Conservation (phyloP, 30 jellyfish, hydroid and myxozoan species). For the Aurelia aurita complex sp. Pacific region DNA sequence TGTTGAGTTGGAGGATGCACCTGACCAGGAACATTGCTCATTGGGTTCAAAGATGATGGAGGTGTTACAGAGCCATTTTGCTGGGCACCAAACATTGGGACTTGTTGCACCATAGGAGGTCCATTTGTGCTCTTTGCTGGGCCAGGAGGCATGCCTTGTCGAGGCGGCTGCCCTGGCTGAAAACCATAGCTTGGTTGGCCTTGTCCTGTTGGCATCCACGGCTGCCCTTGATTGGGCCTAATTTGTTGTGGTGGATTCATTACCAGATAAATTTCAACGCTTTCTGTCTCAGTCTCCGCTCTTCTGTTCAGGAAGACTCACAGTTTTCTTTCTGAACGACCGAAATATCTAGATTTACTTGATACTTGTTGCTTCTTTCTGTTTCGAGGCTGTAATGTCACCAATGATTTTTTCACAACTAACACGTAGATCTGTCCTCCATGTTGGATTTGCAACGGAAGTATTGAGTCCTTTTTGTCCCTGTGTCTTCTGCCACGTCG, state of each 20-base stretch:
- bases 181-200: slow-evolving; percentile 8
- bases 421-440: slow-evolving; percentile 49
- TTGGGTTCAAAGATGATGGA: slow-evolving; percentile 61
- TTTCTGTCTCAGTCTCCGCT: too few relatives aligned
- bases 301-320: too few relatives aligned
- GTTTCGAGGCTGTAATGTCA: too few relatives aligned
- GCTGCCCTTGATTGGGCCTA: slow-evolving; percentile 62
- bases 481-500: slow-evolving; percentile 87
- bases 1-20: slow-evolving; percentile 31
- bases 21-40: slow-evolving; percentile 21
- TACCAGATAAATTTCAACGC: too few relatives aligned
- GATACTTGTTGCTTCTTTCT: too few relatives aligned
- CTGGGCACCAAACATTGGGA: slow-evolving; percentile 58
- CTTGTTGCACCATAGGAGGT: slow-evolving; percentile 32
- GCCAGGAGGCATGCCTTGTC: slow-evolving; percentile 25
- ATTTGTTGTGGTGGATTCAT: slow-evolving; percentile 46
- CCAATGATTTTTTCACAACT: slow-evolving; percentile 16
- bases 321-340: too few relatives aligned
- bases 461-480: slow-evolving; percentile 30
- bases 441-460: slow-evolving; percentile 64
- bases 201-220: slow-evolving; percentile 52
- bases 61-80: slow-evolving; percentile 59
- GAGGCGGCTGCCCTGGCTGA: slow-evolving; percentile 41
- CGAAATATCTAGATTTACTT: too few relatives aligned
- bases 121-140: slow-evolving; percentile 51